These are phyloP conservation scores for Cephus rjabovi DNA, from an alignment of 2,888 invertebrate genomes.

Conservation along the genomic window DNA sequence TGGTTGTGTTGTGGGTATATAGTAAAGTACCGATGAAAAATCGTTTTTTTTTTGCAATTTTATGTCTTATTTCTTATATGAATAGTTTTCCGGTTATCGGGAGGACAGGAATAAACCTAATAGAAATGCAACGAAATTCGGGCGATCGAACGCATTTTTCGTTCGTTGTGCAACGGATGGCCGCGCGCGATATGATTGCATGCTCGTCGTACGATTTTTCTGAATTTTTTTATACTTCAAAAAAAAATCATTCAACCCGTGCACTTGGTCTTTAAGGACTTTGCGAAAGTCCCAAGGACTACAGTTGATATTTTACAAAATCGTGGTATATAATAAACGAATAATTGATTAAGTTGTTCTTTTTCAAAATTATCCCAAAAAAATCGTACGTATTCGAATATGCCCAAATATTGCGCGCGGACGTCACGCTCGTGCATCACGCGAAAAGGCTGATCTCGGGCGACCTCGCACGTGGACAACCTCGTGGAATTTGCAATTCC, in stretches of 20 bases:
- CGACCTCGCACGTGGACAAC: slow-evolving; percentile 2
- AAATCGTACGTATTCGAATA: not conserved
- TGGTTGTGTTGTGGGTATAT: not conserved
- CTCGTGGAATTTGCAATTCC: not conserved
- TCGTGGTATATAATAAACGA: not conserved
- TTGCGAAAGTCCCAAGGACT: not conserved
- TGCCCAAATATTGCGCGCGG: not conserved
- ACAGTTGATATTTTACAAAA: not conserved
- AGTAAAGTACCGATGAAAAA: not conserved
- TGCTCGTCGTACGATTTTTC: slow-evolving; percentile 1
- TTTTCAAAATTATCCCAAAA: not conserved
- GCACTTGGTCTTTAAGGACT: not conserved
- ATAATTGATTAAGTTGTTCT: not conserved
- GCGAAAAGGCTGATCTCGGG: slow-evolving; percentile 1
- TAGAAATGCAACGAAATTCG: slow-evolving; percentile 6
- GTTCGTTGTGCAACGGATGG: slow-evolving; percentile 7
- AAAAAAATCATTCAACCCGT: not conserved
- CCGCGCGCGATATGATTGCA: slow-evolving; percentile 10
- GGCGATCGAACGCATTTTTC: slow-evolving; percentile 23
- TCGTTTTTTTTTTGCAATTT: slow-evolving; percentile 14
- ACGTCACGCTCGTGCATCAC: not conserved
- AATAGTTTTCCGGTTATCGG: slow-evolving; percentile 2
- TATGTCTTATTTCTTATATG: slow-evolving; percentile 12
- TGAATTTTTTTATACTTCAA: not conserved
- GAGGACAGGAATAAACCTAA: not conserved